phyloP scores from a whole-genome alignment of 2,113 vertebrate species.

The Ciconia boyciana region DNA sequence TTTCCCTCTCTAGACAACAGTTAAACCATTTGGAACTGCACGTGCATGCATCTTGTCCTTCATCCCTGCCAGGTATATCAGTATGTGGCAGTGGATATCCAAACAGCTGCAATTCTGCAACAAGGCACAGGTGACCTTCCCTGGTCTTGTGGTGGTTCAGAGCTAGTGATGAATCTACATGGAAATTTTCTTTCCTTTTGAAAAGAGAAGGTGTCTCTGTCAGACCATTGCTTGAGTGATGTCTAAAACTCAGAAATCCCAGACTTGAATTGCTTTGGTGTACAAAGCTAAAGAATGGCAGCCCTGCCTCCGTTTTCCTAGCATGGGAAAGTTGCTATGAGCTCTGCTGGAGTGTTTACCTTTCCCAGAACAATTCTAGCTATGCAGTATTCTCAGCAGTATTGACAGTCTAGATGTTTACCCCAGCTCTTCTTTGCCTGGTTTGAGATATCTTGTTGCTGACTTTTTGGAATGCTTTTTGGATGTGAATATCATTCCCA shows the following conservation, averaged over 20 bases:
- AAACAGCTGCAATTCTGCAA: background rate
- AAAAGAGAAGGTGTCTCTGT: background rate
- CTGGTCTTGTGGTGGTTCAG: background rate
- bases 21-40: background rate
- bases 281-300: background rate
- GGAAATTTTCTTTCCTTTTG: background rate
- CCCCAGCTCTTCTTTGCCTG: background rate
- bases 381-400: background rate
- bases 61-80: background rate
- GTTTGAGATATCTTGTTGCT: background rate
- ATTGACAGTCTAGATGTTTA: background rate
- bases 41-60: background rate
- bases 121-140: background rate
- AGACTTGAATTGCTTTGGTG: background rate
- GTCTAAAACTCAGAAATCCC: background rate
- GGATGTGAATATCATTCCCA: background rate
- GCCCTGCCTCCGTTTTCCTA: background rate
- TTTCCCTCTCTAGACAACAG: background rate
- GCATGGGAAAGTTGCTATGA: background rate
- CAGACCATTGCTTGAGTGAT: background rate
- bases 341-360: background rate
- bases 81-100: background rate
- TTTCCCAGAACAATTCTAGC: constrained; percentile 8
- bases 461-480: background rate
- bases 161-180: background rate